Evolutionary conservation across 2,797 vertebrate genomes (phyloP).

Genomic region (Sebastes cheni): DNA sequence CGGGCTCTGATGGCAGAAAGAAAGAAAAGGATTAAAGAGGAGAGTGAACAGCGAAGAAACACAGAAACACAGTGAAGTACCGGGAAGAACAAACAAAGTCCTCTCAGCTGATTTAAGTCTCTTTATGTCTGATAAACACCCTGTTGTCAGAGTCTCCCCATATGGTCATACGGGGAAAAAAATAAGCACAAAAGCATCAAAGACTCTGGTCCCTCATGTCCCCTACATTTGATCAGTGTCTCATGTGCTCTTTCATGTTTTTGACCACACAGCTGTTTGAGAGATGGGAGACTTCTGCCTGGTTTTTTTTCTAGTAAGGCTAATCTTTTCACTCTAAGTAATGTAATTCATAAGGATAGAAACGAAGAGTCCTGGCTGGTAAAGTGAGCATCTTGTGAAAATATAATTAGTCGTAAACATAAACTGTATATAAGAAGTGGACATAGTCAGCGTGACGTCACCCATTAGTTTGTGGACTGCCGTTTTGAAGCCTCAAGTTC

Average conservation of each 20-base stretch:
- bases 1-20: slow-evolving; percentile 40
- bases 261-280: slow-evolving; percentile 65
- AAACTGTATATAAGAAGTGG: neutral
- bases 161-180: slow-evolving; percentile 12
- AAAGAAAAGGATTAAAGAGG: slow-evolving; percentile 65
- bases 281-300: slow-evolving; percentile 29
- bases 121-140: slow-evolving; percentile 61
- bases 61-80: slow-evolving; percentile 53
- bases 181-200: slow-evolving; percentile 70
- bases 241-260: slow-evolving; percentile 63
- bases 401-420: neutral
- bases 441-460: too few relatives aligned
- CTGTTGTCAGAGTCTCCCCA: slow-evolving; percentile 52
- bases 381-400: neutral
- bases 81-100: slow-evolving; percentile 50
- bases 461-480: too few relatives aligned
- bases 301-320: neutral
- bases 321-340: neutral
- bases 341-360: neutral
- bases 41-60: slow-evolving; percentile 50
- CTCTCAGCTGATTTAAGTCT: slow-evolving; percentile 65
- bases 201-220: slow-evolving; percentile 61
- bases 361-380: neutral
- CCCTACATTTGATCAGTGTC: slow-evolving; percentile 56
- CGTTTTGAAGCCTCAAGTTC: too few relatives aligned